phyloP scores from a whole-genome alignment of 1,140 invertebrate species.

The Maconellicoccus hirsutus region DNA sequence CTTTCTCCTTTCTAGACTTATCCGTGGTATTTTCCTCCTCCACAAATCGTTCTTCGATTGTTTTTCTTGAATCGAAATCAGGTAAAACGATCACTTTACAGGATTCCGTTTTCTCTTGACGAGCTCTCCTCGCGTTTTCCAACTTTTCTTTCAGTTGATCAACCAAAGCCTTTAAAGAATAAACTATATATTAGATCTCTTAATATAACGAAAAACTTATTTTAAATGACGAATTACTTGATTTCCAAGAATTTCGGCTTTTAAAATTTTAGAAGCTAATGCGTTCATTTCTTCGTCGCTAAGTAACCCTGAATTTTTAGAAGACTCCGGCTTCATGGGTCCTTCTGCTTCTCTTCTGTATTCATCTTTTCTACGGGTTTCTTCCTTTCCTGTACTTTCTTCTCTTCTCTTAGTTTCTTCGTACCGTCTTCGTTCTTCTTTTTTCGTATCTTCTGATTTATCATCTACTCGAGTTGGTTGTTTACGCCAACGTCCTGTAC shows the following conservation, averaged over 20 bases:
- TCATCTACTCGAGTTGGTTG: background rate
- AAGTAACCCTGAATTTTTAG: background rate
- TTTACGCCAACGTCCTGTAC: background rate
- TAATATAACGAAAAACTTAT: background rate
- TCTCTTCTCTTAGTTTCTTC: too few species aligned
- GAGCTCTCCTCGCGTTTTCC: constrained; percentile 47
- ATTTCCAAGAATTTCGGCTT: constrained; percentile 83
- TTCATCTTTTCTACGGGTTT: background rate
- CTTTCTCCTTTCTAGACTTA: constrained; percentile 70
- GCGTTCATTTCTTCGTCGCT: constrained; percentile 45
- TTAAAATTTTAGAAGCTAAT: constrained; percentile 73
- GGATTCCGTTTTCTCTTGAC: constrained; percentile 33
- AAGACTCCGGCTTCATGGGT: background rate
- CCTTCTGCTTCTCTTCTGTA: background rate
- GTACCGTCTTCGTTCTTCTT: too few species aligned
- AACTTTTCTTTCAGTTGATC: constrained; percentile 60
- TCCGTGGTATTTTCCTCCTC: constrained; percentile 66
- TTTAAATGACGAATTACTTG: constrained; percentile 35
- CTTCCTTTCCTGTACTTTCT: background rate
- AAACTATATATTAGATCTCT: background rate
- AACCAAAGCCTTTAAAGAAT: constrained; percentile 42
- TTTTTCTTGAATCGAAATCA: constrained; percentile 45
- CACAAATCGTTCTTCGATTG: constrained; percentile 13
- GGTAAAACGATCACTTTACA: constrained; percentile 56
- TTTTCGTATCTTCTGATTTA: background rate